phyloP scores from a whole-genome alignment of 2,888 invertebrate species.

The Habrosyne pyritoides region DNA sequence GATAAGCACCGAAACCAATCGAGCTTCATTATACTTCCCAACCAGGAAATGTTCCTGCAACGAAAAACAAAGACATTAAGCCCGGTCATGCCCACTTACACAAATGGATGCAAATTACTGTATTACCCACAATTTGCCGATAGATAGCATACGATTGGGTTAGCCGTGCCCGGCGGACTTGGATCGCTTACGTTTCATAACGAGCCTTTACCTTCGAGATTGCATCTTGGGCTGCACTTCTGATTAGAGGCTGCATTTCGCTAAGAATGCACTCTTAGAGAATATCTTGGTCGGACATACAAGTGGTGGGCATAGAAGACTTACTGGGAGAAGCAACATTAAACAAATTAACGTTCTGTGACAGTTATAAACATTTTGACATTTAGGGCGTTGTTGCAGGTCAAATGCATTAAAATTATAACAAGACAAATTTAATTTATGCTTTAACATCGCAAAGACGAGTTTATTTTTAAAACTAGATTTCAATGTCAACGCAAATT shows the following conservation, averaged over 20 bases:
- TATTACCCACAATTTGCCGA: conserved; percentile 30
- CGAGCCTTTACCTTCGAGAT: conserved; percentile 25
- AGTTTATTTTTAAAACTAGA: too few relatives aligned
- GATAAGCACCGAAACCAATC: neutral
- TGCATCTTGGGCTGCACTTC: conserved; percentile 28
- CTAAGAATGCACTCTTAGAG: conserved; percentile 22
- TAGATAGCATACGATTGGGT: conserved; percentile 35
- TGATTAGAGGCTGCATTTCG: conserved; percentile 36
- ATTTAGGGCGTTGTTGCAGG: too few relatives aligned
- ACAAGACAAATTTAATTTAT: too few relatives aligned
- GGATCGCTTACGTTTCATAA: conserved; percentile 34
- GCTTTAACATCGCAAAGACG: too few relatives aligned
- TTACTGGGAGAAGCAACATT: neutral
- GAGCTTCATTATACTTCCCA: neutral
- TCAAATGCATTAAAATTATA: too few relatives aligned
- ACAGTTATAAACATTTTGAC: too few relatives aligned
- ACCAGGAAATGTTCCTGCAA: neutral
- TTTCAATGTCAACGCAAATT: too few relatives aligned
- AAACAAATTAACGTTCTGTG: neutral
- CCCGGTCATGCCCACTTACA: conserved; percentile 1
- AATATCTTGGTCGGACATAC: conserved; percentile 21
- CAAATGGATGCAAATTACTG: conserved; percentile 19
- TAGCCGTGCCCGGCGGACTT: conserved; percentile 28
- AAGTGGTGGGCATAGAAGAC: neutral
- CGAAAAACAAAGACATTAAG: conserved; percentile 8